A percentile compares a stretch with the other conserved stretches of the same genome.
phyloP scores from a whole-genome alignment of 2,113 vertebrate species.

The Albula glossodonta region DNA sequence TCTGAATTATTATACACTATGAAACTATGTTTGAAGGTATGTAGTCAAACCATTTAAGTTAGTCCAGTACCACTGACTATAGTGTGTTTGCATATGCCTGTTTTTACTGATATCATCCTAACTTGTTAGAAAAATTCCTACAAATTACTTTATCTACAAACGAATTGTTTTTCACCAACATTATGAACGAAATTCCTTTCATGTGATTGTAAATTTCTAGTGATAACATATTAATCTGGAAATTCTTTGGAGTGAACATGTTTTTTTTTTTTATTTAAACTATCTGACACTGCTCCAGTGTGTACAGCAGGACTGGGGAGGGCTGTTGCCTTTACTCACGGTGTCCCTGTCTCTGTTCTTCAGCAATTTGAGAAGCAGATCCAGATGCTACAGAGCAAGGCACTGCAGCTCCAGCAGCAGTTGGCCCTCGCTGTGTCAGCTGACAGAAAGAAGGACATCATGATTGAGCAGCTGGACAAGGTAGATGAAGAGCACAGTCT shows the following conservation, averaged over 20 bases:
- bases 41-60: no score
- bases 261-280: neutral
- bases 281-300: neutral
- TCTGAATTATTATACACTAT: no score
- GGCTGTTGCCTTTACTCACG: neutral
- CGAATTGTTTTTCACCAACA: no score
- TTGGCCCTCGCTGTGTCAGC: slow-evolving; percentile 68
- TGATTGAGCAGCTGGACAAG: slow-evolving; percentile 80
- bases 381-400: slow-evolving; percentile 65
- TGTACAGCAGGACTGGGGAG: neutral
- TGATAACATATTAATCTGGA: neutral
- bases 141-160: no score
- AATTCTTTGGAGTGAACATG: neutral
- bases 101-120: no score
- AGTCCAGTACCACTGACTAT: no score
- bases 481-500: slow-evolving; percentile 37
- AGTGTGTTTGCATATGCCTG: no score
- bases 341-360: neutral
- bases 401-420: slow-evolving; percentile 71
- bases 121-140: no score
- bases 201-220: no score
- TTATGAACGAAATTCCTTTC: no score
- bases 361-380: slow-evolving; percentile 73
- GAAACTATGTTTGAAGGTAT: no score
- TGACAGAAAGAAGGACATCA: slow-evolving; percentile 73